Base-by-base conservation (phyloP, 2,797 vertebrate genomes). In the Danio aesculapii region DNA sequence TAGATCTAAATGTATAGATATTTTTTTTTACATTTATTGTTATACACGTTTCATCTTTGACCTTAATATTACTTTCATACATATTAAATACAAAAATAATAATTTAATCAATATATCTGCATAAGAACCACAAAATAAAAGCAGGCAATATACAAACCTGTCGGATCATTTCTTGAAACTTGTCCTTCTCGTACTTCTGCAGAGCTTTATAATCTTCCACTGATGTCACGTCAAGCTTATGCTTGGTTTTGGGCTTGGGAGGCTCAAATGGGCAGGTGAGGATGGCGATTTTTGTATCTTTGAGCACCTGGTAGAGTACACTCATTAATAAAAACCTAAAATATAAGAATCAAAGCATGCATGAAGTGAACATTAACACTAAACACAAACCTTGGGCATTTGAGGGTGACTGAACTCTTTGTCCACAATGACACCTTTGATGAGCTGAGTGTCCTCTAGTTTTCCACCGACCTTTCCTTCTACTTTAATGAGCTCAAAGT, bases 371-470 rank as follows among this genome's bases (percentile, higher is more conserved):
- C 13, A 53, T 8, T 14, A 13, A 75, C 3, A 21, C 5, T n/a
- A 7, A 46, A 72, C 16, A 63, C 49, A 63, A 46, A 99, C 98
- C 94, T 99, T 99, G 39, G 98, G 97, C 98, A 99, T 99, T 90
- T 99, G 98, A 0, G 98, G 98, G 87, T 99, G 98, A 88, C 98
- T 99, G 93, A 99, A 99, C 86, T 99, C 98, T 91, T 99, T 99
- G 90, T 99, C 98, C 79, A 99, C 95, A n/a, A 99, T 90, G 63
- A 99, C 98, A 10, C 98, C 98, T 92, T 99, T 98, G 82, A 99
- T 93, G 47, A 99, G 92, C 84, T 98, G 95, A 0, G 98, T 99
- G 88, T 99, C 98, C 86, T 99, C 98, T 88, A 99, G 92, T 88
- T 98, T 96, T 41, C 98, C 98, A 79, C 98, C 98, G 64, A 98